Percentiles rank a stretch among this genome's conserved stretches.
phyloP scores from a whole-genome alignment of 2,113 vertebrate genomes.

The Xiphophorus maculatus region DNA sequence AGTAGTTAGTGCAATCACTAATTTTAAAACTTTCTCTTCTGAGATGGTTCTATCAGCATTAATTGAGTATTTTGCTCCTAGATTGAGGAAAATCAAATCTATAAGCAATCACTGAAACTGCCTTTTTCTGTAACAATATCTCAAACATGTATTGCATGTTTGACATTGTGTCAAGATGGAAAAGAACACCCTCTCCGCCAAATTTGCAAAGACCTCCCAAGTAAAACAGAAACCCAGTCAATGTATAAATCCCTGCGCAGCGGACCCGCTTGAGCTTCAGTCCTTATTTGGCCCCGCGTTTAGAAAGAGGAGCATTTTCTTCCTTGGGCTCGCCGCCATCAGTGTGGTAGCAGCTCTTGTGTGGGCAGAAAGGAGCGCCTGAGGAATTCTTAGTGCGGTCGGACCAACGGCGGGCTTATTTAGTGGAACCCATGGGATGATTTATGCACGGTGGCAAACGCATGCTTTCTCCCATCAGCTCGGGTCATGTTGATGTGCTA shows the following conservation, averaged over 20 bases:
- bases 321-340: conserved; percentile 69
- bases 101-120: background rate
- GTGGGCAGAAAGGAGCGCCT: conserved; percentile 60
- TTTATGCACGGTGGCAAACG: conserved; percentile 56
- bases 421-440: conserved; percentile 56
- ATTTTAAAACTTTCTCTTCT: conserved; percentile 17
- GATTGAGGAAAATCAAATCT: background rate
- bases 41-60: conserved; percentile 17
- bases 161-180: conserved; percentile 39
- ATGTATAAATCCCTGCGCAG: conserved; percentile 55
- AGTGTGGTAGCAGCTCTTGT: conserved; percentile 55
- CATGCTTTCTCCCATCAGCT: conserved; percentile 50
- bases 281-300: conserved; percentile 70
- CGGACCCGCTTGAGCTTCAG: conserved; percentile 52
- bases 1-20: conserved; percentile 12
- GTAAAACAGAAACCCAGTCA: conserved; percentile 63
- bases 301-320: conserved; percentile 67
- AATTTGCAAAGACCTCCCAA: conserved; percentile 59
- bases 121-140: conserved; percentile 28
- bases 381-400: conserved; percentile 64
- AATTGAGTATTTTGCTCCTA: conserved; percentile 9
- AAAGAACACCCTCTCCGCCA: conserved; percentile 11
- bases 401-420: conserved; percentile 53
- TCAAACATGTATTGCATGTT: conserved; percentile 40
- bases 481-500: conserved; percentile 4